phyloP scores from a whole-genome alignment of 2,113 vertebrate genomes.

The Etheostoma cragini region DNA sequence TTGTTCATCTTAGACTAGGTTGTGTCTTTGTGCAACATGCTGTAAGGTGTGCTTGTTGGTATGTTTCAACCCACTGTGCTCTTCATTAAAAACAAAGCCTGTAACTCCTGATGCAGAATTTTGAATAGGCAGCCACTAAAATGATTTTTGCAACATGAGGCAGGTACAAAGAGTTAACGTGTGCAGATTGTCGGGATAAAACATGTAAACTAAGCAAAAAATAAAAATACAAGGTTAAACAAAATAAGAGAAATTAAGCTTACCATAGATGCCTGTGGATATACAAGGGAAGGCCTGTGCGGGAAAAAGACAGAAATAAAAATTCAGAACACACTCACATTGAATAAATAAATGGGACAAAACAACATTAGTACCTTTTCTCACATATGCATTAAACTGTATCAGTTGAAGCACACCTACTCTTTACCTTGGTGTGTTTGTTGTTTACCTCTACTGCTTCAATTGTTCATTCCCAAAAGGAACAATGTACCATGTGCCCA shows the following conservation, averaged over 20 bases:
- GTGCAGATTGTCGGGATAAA: constrained; percentile 5
- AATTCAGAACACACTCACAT: constrained; percentile 37
- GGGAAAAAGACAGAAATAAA: constrained; percentile 75
- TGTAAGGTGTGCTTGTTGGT: constrained; percentile 43
- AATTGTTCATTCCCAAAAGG: constrained; percentile 36
- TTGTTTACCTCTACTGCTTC: constrained; percentile 23
- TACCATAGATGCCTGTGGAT: constrained; percentile 99
- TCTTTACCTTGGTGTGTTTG: constrained; percentile 23
- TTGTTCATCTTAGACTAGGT: constrained; percentile 34
- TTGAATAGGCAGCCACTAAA: not conserved
- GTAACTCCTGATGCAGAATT: not conserved
- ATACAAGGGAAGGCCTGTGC: constrained; percentile 97
- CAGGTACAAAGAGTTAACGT: not conserved
- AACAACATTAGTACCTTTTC: not conserved
- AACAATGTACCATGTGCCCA: constrained; percentile 33
- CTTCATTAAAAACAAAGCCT: constrained; percentile 23
- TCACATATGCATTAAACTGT: constrained; percentile 11
- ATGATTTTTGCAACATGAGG: not conserved
- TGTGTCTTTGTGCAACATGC: constrained; percentile 48
- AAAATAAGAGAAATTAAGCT: constrained; percentile 66
- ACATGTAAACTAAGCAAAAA: not conserved
- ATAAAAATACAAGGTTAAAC: not conserved
- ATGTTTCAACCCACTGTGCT: not conserved
- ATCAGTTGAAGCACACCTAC: not conserved
- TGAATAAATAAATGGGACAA: not conserved